Percentiles rank a stretch among this genome's conserved stretches.
Conservation (phyloP, 2,797 vertebrate genomes). For the Enteromius unitaeniatus region DNA sequence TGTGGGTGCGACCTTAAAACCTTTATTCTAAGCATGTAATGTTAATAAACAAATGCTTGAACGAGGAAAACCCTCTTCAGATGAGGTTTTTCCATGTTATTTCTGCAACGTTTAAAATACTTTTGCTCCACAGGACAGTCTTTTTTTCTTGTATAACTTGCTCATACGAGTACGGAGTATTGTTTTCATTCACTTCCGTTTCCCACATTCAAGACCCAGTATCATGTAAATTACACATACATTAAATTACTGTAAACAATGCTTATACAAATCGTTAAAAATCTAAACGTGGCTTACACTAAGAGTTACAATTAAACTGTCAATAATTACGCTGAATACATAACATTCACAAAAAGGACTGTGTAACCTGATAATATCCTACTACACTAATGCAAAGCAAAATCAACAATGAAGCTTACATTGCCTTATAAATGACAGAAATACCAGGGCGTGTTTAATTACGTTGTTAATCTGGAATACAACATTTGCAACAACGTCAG, state of each 20-base stretch:
- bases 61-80: not conserved
- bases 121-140: not conserved
- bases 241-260: not conserved
- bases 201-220: not conserved
- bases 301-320: not conserved
- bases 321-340: slow-evolving; percentile 11
- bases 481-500: not conserved
- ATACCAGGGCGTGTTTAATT: not conserved
- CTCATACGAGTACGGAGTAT: not conserved
- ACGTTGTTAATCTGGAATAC: not conserved
- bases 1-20: not conserved
- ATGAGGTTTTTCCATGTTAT: not conserved
- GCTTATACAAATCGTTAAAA: not conserved
- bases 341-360: not conserved
- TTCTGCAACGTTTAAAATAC: not conserved
- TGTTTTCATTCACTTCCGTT: not conserved
- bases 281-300: too few species aligned
- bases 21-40: not conserved
- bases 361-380: not conserved
- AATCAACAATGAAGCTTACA: not conserved
- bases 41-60: not conserved
- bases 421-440: not conserved
- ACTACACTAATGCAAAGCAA: not conserved
- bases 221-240: not conserved
- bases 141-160: not conserved